Base-by-base conservation (phyloP, 1,140 invertebrate species). In the Drosophila micromelanica region DNA sequence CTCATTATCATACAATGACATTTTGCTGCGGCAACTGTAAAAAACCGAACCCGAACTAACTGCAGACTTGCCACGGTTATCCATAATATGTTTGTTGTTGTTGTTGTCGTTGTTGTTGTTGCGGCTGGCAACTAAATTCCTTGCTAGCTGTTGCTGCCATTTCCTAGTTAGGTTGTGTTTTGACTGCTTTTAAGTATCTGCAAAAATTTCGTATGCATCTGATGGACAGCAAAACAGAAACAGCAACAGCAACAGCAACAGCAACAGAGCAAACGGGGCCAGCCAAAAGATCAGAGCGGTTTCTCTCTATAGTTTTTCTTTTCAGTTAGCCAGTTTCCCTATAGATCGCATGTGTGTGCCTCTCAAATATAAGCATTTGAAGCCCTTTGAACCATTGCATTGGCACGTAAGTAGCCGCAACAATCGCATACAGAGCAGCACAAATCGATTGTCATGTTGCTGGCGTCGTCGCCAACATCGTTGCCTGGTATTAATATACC, bases 1-100 rank as follows among this genome's bases (percentile, higher is more conserved):
- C 82, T 89, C 84, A 89, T 89, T 89, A 89, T 89, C 84, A 89
- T 89, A 89, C 84, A 89, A 89, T 89, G 84, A 89, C 84, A 89
- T 89, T 89, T 89, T 64, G 84, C 73, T 62, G 49, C 38, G 73
- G 77, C 77, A 85, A 70, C 76, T 75, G 76, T 78, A 78, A 78
- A 78, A 63, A 54, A 11, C 40, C 56, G 23, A 52, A 46, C n/a
- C 42, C 48, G 56, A 75, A 64, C 54, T 71, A 84, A 87, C 84
- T 87, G 69, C 77, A 77, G 62, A 89, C 72, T 73, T 67, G 70
- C 70, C 57, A 63, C 54, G 56, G 74, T 64, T 55, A 73, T 71
- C 74, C 81, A 86, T 85, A 86, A n/a, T n/a, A n/a, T 80, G 81
- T 55, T 54, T 64, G 60, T 63, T 32, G 55, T 12, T 40, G 17